Evolutionary conservation across 2,113 vertebrate species (phyloP).

Genomic region (Mustelus asterias): DNA sequence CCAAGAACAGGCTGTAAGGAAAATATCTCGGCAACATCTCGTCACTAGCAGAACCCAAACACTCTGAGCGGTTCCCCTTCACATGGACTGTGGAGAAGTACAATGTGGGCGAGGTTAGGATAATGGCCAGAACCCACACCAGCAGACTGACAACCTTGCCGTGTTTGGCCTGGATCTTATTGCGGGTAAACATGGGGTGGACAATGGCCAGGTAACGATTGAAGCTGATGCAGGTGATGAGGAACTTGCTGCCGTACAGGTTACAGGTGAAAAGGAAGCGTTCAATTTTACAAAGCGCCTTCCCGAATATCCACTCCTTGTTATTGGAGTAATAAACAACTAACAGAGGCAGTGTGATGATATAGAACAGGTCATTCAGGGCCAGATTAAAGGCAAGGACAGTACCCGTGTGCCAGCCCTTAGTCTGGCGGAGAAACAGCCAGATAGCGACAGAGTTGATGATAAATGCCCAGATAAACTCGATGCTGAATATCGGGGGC

Average conservation of each 20-base stretch:
- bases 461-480: constrained; percentile 51
- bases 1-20: constrained; percentile 55
- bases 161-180: constrained; percentile 49
- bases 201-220: constrained; percentile 64
- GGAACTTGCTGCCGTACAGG: constrained; percentile 63
- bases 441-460: constrained; percentile 58
- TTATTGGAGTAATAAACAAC: constrained; percentile 52
- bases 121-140: constrained; percentile 54
- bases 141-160: constrained; percentile 50
- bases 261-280: constrained; percentile 71
- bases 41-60: constrained; percentile 42
- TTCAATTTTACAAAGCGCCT: constrained; percentile 55
- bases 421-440: constrained; percentile 48
- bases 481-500: constrained; percentile 51
- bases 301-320: constrained; percentile 61
- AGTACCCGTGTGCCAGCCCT: constrained; percentile 61
- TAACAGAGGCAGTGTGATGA: constrained; percentile 63
- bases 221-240: constrained; percentile 72
- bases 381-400: constrained; percentile 68
- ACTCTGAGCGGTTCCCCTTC: neutral
- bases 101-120: constrained; percentile 56
- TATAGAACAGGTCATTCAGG: constrained; percentile 63
- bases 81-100: constrained; percentile 42
- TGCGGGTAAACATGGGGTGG: constrained; percentile 60
- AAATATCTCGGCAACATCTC: neutral